Base-by-base conservation (phyloP, 2,113 vertebrate species). In the Pelvicachromis taeniatus region DNA sequence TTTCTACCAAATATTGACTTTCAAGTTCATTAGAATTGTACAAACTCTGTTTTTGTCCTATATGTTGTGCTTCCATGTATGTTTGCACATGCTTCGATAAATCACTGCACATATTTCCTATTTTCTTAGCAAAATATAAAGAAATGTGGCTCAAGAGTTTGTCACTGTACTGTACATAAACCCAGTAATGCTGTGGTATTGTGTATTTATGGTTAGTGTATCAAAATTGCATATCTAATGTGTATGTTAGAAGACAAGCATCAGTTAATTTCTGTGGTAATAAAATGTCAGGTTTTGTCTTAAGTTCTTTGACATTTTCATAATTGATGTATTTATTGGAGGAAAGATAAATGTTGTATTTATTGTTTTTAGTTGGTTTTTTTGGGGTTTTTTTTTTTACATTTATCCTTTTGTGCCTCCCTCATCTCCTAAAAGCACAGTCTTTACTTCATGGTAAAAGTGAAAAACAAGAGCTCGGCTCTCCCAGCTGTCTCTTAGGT, bases 381-480 rank as follows among this genome's bases (percentile, higher is more conserved):
- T n/a, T n/a, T n/a, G n/a, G n/a, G n/a, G 7, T 7, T 11, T 2
- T 7, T 1, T 50, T 70, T 45, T 73, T 73, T 29, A 73, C 23
- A 12, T 75, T 31, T 50, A 50, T 83, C 13, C 77, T 75, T 78
- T 42, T 11, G 12, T 56, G 54, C 26, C 40, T 87, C 31, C 26
- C 9, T 12, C 38, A 55, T 82, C 29, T 78, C 84, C 70, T 70
- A 77, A 48, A 77, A 83, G 78, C 35, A 75, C 56, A 48, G 80
- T 81, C 31, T 87, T 83, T 86, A 82, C 77, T 31, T 84, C 81
- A 79, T 80, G 77, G 58, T 82, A 40, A 81, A 89, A 80, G 38
- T 73, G 77, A 88, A 92, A 88, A 93, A 77, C 86, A 88, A 85
- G 78, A 75, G 50, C 80, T 81, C 55, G 12, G 33, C 63, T 83